phyloP scores from a whole-genome alignment of 2,797 vertebrate species.

The Hoplostethus atlanticus region DNA sequence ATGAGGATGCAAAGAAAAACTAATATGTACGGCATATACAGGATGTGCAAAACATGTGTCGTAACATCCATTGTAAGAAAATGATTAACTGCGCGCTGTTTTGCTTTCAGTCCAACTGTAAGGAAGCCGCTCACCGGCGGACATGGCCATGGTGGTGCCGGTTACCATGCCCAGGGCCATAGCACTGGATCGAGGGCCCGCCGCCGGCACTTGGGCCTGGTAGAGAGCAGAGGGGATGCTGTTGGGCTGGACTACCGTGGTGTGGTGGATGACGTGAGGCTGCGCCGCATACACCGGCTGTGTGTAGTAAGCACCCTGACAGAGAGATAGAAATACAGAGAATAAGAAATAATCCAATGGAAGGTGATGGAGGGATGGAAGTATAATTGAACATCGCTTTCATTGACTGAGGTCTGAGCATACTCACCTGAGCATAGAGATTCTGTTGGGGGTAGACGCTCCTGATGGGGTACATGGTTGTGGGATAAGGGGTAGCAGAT shows the following conservation, averaged over 20 bases:
- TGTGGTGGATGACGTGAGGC: slow-evolving; percentile 91
- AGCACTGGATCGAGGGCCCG: slow-evolving; percentile 82
- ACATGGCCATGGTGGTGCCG: slow-evolving; percentile 91
- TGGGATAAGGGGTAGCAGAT: slow-evolving; percentile 88
- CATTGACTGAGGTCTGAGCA: too few species aligned
- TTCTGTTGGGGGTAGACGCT: slow-evolving; percentile 92
- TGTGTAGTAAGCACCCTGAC: slow-evolving; percentile 89
- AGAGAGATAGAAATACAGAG: neutral
- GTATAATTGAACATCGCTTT: too few species aligned
- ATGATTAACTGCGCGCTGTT: too few species aligned
- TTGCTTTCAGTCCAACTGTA: neutral
- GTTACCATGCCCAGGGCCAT: slow-evolving; percentile 91
- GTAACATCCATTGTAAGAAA: too few species aligned
- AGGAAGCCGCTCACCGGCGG: slow-evolving; percentile 80
- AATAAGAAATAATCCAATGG: neutral
- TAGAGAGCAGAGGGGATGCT: slow-evolving; percentile 90
- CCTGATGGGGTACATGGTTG: slow-evolving; percentile 90
- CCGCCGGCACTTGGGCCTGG: slow-evolving; percentile 82
- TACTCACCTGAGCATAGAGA: slow-evolving; percentile 88
- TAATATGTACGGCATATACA: too few species aligned
- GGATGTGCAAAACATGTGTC: too few species aligned
- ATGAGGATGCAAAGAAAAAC: too few species aligned
- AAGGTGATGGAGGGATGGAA: neutral
- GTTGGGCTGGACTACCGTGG: slow-evolving; percentile 91
- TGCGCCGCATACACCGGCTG: slow-evolving; percentile 90